Evolutionary conservation across 2,797 vertebrate species (phyloP), one percentile per base, ranked within the genome.

Genomic region (Sebastes aleutianus): DNA sequence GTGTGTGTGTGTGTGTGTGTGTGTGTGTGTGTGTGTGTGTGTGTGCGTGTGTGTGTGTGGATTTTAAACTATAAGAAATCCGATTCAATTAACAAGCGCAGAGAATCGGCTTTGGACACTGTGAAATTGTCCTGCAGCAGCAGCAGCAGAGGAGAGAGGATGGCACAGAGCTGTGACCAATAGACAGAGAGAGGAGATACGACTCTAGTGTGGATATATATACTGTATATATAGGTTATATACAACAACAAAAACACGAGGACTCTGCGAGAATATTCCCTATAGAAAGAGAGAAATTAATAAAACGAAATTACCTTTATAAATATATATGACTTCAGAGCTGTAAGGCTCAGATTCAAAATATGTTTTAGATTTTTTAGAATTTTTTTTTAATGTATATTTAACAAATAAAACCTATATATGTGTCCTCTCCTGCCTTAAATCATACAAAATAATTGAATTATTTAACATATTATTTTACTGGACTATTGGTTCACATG

Each of bases 51-150:
- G 27, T 27, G 29, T 31, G 31, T 8, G 31, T 94, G 94, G 94
- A 95, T 95, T 96, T 95, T 89, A 95, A 95, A 95, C 92, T 95
- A 95, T 94, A 96, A 95, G 95, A 96, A 96, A 96, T 95, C 95
- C 95, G 94, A 95, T 96, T 96, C 95, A 95, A 95, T 95, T 95
- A 96, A 95, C 95, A 93, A 93, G 94, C 93, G 89, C 92, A 92
- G 89, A 95, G 95, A 96, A 96, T 95, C 95, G 93, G 94, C 93
- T 95, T 96, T 96, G 93, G 93, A 94, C 91, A 85, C 93, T 88
- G 92, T 92, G 92, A 91, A 93, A 94, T 92, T 89, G 94, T 93
- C 91, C 85, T 70, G 82, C 76, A 39, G 85, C 79, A 39, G 36
- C 3, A 43, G 39, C 39, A 54, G 85, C 34, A 36, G 34, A 36